Percentiles rank a stretch among this genome's conserved stretches.
Evolutionary conservation across 2,888 invertebrate species (phyloP).

Genomic region (Cyaniris semiargus): DNA sequence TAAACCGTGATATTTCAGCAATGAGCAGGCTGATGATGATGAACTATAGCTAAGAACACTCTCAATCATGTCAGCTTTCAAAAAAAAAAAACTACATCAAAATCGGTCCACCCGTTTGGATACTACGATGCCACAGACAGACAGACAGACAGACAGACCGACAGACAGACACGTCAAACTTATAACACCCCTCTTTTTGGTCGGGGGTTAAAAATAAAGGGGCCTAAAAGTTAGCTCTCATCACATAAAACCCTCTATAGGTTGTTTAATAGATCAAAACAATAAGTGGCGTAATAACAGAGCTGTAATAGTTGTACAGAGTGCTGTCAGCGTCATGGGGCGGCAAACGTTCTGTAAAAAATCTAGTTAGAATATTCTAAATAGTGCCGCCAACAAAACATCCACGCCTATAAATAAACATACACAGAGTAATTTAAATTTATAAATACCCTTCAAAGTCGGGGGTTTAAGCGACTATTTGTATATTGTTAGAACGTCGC

Average conservation of each 20-base stretch:
- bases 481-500: constrained; percentile 66
- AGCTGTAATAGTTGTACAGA: neutral
- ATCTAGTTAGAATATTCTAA: constrained; percentile 29
- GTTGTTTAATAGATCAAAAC: neutral
- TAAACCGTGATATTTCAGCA: no score
- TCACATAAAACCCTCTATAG: neutral
- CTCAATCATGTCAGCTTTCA: no score
- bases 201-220: neutral
- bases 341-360: constrained; percentile 15
- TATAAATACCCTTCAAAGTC: constrained; percentile 34
- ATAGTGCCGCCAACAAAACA: constrained; percentile 24
- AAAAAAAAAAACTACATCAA: no score
- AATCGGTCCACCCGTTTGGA: no score
- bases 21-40: no score
- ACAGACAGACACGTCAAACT: no score
- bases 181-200: no score
- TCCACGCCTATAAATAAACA: constrained; percentile 15
- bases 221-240: neutral
- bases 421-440: constrained; percentile 36
- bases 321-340: neutral
- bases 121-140: no score
- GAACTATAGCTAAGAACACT: no score
- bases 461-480: constrained; percentile 55
- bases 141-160: no score
- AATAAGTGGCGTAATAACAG: neutral